Evolutionary conservation across 92 coral and sea anemone species (phyloP), one percentile per base, ranked within the genome.

Genomic region (Isaurus tuberculatus): DNA sequence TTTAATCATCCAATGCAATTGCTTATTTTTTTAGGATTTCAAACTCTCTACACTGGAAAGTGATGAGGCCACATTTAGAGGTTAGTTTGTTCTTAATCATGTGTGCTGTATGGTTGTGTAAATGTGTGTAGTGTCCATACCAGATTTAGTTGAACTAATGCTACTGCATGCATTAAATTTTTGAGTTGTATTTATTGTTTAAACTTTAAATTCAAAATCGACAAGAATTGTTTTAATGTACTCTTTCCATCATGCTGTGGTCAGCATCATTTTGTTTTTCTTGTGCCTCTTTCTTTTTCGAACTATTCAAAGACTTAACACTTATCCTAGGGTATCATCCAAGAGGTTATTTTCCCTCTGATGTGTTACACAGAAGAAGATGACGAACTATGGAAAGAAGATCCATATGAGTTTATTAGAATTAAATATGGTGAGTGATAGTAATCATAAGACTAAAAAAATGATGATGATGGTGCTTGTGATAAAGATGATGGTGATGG

Each of bases 311-410:
- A 26, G 32, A 57, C 8, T n/a, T 8, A 8, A 8, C 6, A 6
- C 32, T 8, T 63, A 2, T 44, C 5, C 2, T 77, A 96, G 99
- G 93, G 92, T 28, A 90, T 96, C 10, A 90, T 96, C 23, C 96
- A 94, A 67, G 99, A 96, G 64, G 94, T 96, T 28, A 91, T 96
- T 6, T 96, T 96, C 60, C 99, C 99, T 40, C 90, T 96, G 84
- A 96, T 96, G 99, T 96, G 98, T 65, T 92, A 96, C 85, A 96
- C 99, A 5, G 96, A 94, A 27, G 99, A 93, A 82, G 99, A 96
- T 65, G 97, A 96, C 57, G 99, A 96, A 22, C 90, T 96, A 3
- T 96, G 99, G 99, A 91, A 92, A 20, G 99, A 96, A 26, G 99
- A 96, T 73, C 99, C 99, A 0, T 96, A 93, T 79, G 99, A 96